These are phyloP conservation scores for Gisinianus flammeolus DNA, from an alignment of 2,888 invertebrate species.

Conservation along the genomic window DNA sequence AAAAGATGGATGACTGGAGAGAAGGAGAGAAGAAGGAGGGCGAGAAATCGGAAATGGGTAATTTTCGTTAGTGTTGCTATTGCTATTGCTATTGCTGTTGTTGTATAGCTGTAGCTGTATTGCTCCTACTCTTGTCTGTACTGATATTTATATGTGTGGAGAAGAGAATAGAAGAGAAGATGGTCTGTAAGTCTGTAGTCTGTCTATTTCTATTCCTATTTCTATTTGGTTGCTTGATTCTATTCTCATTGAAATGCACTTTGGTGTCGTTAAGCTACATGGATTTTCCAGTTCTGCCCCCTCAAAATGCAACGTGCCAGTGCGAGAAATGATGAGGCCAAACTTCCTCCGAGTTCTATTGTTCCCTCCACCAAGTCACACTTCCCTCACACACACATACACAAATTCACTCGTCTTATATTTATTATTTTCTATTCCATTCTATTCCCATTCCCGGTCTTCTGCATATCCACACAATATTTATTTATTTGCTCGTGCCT, in stretches of 20 bases:
- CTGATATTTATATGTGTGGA: no score
- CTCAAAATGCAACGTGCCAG: constrained; percentile 44
- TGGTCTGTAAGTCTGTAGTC: not conserved
- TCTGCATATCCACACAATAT: no score
- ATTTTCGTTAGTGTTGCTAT: constrained; percentile 53
- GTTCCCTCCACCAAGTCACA: constrained; percentile 48
- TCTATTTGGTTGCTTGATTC: not conserved
- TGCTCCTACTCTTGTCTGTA: not conserved
- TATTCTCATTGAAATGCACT: constrained; percentile 29
- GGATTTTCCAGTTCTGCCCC: constrained; percentile 36
- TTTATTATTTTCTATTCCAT: no score
- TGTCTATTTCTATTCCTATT: not conserved
- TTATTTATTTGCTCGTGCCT: no score
- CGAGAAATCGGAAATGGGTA: constrained; percentile 58
- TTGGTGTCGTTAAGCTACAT: constrained; percentile 7
- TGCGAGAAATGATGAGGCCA: constrained; percentile 56
- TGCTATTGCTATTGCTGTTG: constrained; percentile 19
- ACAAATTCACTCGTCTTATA: constrained; percentile 6
- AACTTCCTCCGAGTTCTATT: constrained; percentile 49
- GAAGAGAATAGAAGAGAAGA: no score
- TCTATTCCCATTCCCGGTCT: no score
- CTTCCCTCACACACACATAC: constrained; percentile 20
- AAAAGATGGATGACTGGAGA: constrained; percentile 37
- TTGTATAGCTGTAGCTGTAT: not conserved
- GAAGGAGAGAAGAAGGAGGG: constrained; percentile 42